phyloP scores from a whole-genome alignment of 2,797 vertebrate genomes.

The Anolis apletophallus region DNA sequence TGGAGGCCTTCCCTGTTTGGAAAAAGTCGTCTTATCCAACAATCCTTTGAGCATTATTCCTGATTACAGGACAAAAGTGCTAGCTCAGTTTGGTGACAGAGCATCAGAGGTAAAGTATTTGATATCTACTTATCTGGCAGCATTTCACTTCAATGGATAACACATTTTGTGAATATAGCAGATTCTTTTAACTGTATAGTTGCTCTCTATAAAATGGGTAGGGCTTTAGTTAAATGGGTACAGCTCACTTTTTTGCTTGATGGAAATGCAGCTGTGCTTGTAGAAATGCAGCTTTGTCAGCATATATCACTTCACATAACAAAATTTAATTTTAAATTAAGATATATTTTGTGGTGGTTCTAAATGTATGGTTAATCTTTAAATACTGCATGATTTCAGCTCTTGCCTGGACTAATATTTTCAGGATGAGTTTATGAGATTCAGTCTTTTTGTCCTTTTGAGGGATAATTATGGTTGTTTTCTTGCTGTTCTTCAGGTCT shows the following conservation, averaged over 20 bases:
- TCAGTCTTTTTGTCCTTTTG: background rate
- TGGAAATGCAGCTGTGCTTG: background rate
- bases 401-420: background rate
- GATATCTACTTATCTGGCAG: background rate
- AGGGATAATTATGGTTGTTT: background rate
- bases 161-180: background rate
- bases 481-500: conserved; percentile 81
- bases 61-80: conserved; percentile 96
- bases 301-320: background rate
- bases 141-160: background rate
- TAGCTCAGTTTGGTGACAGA: conserved; percentile 95
- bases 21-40: conserved; percentile 86
- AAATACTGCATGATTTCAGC: background rate
- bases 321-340: background rate
- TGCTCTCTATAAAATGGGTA: background rate
- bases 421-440: background rate
- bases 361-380: background rate
- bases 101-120: conserved; percentile 89
- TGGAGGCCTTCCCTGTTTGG: conserved; percentile 90
- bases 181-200: background rate
- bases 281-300: background rate
- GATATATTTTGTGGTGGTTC: background rate
- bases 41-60: conserved; percentile 96
- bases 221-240: background rate
- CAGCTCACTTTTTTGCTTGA: background rate